Percentiles rank a stretch among this genome's conserved stretches.
phyloP scores from a whole-genome alignment of 2,113 vertebrate species.

The Symphodus melops region DNA sequence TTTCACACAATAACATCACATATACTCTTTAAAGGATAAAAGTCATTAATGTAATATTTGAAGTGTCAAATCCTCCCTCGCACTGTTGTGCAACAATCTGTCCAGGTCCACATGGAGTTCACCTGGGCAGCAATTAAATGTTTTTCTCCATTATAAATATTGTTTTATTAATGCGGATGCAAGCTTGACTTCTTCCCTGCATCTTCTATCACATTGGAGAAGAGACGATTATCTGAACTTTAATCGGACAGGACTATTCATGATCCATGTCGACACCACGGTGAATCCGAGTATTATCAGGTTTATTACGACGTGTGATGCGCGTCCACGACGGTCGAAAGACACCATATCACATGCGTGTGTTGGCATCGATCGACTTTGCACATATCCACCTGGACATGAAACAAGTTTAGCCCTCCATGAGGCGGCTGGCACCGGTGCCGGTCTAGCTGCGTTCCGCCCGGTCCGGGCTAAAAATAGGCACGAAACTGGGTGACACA shows the following conservation, averaged over 20 bases:
- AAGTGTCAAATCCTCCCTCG: neutral
- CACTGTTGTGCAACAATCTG: neutral
- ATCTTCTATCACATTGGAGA: neutral
- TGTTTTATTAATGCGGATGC: too few relatives aligned
- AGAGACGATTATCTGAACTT: neutral
- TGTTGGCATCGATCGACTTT: conserved; percentile 15
- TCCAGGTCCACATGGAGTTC: neutral
- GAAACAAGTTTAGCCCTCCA: conserved; percentile 17
- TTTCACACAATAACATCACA: neutral
- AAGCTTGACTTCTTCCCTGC: neutral
- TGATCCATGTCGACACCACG: neutral
- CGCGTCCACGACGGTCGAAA: neutral
- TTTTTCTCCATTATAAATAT: neutral
- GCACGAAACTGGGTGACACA: conserved; percentile 75
- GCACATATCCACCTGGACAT: conserved; percentile 21
- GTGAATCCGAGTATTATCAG: neutral
- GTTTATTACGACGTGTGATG: neutral
- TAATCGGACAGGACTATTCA: neutral
- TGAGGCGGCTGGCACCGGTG: conserved; percentile 14
- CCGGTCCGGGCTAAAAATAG: conserved; percentile 81
- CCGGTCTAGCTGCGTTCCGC: conserved; percentile 68
- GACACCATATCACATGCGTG: conserved; percentile 1
- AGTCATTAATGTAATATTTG: neutral
- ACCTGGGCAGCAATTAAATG: neutral
- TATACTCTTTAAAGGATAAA: neutral